phyloP scores from a whole-genome alignment of 1,140 invertebrate species.

The Augochlora pura region DNA sequence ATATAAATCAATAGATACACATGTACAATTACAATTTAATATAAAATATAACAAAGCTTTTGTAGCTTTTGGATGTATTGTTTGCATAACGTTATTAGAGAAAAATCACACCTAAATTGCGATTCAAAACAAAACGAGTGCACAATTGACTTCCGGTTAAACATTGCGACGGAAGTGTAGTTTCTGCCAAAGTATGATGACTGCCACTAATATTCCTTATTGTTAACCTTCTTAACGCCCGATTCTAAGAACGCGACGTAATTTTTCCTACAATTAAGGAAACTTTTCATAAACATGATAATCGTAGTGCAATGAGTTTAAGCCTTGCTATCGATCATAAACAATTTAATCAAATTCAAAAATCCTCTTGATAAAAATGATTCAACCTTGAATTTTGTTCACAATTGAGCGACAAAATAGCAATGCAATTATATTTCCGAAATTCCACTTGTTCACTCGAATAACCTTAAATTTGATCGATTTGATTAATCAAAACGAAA shows the following conservation, averaged over 20 bases:
- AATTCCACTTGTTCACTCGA: not conserved
- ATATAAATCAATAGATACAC: too few species aligned
- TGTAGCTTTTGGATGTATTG: too few species aligned
- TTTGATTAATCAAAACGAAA: not conserved
- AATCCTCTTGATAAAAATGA: not conserved
- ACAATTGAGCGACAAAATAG: not conserved
- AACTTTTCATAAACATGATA: not conserved
- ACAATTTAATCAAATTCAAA: not conserved
- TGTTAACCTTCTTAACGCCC: slow-evolving; percentile 32
- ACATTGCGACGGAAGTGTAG: slow-evolving; percentile 36
- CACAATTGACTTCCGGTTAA: slow-evolving; percentile 20
- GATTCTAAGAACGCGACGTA: slow-evolving; percentile 32
- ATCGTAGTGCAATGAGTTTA: slow-evolving; percentile 22
- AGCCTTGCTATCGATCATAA: not conserved
- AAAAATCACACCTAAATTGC: too few species aligned
- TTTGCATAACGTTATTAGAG: too few species aligned
- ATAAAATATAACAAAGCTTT: too few species aligned
- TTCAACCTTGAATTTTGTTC: slow-evolving; percentile 11
- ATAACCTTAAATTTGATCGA: not conserved
- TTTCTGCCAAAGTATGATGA: slow-evolving; percentile 31
- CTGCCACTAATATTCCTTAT: slow-evolving; percentile 61
- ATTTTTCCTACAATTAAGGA: not conserved
- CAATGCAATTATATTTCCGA: not conserved
- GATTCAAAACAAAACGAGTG: not conserved
- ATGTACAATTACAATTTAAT: too few species aligned